Percentiles rank a stretch among this genome's conserved stretches.
phyloP scores from a whole-genome alignment of 2,113 vertebrate species.

The Cnemophilus loriae region DNA sequence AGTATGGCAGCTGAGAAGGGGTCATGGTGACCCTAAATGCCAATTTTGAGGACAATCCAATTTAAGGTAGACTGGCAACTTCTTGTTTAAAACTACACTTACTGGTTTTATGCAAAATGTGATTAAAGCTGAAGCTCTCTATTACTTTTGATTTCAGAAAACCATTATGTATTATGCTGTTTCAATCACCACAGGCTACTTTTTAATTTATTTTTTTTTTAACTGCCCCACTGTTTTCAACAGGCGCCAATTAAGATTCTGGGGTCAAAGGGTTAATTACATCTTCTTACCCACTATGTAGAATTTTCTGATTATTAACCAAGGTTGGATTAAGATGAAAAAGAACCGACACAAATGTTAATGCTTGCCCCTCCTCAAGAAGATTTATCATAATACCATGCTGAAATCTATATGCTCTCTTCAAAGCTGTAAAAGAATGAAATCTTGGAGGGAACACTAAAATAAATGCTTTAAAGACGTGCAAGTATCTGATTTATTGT shows the following conservation, averaged over 20 bases:
- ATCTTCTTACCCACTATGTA: slow-evolving; percentile 84
- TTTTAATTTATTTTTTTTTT: slow-evolving; percentile 55
- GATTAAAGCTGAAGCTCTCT: slow-evolving; percentile 66
- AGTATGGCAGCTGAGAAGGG: background rate
- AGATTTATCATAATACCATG: slow-evolving; percentile 76
- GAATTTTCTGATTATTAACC: slow-evolving; percentile 83
- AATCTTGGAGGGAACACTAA: slow-evolving; percentile 68
- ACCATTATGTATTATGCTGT: slow-evolving; percentile 61
- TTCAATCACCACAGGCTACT: slow-evolving; percentile 76
- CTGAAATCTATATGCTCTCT: slow-evolving; percentile 71
- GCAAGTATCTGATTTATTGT: slow-evolving; percentile 62
- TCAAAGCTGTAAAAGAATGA: slow-evolving; percentile 69
- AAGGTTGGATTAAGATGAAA: slow-evolving; percentile 80
- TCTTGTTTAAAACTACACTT: slow-evolving; percentile 11
- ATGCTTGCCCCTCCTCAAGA: slow-evolving; percentile 72
- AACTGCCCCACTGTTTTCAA: slow-evolving; percentile 80
- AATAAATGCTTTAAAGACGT: slow-evolving; percentile 66
- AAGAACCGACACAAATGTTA: slow-evolving; percentile 77
- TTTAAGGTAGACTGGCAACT: slow-evolving; percentile 11
- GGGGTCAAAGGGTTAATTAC: slow-evolving; percentile 88
- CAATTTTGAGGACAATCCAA: background rate
- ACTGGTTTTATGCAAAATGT: slow-evolving; percentile 43
- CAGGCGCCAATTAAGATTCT: slow-evolving; percentile 83
- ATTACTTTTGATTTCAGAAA: slow-evolving; percentile 66
- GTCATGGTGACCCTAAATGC: background rate